A percentile compares a stretch with the other conserved stretches of the same genome.
Evolutionary conservation across 1,140 invertebrate species (phyloP).

Genomic region (Ostrea edulis): DNA sequence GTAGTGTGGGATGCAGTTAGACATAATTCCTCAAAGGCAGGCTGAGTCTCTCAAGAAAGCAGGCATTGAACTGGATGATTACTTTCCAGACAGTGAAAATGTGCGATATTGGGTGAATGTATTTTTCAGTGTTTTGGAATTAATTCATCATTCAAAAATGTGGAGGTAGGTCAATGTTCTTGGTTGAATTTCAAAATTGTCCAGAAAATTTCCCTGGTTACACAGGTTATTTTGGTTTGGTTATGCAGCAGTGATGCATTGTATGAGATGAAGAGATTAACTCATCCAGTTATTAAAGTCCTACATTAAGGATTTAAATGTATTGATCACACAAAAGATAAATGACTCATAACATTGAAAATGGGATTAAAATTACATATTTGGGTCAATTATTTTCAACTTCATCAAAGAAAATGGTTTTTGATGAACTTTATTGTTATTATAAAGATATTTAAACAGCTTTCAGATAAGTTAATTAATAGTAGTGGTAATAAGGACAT

Average conservation of each 20-base stretch:
- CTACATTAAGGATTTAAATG: constrained; percentile 5
- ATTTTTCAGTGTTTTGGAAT: not conserved
- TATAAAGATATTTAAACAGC: not conserved
- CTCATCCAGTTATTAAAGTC: not conserved
- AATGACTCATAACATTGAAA: constrained; percentile 30
- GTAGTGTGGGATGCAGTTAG: constrained; percentile 12
- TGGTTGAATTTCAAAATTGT: not conserved
- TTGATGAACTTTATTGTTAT: not conserved
- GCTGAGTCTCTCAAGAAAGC: not conserved
- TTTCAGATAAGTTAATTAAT: not conserved
- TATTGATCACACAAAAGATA: constrained; percentile 27
- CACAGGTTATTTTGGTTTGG: not conserved
- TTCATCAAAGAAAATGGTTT: not conserved
- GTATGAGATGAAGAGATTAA: not conserved
- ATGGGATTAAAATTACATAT: constrained; percentile 12
- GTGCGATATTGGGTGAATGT: constrained; percentile 14
- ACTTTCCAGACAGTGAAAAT: constrained; percentile 6
- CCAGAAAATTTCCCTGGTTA: not conserved
- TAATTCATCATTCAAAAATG: not conserved
- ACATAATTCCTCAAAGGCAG: constrained; percentile 30
- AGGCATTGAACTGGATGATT: not conserved
- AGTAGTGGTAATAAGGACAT: not conserved
- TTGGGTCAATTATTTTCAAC: not conserved
- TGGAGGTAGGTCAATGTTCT: not conserved
- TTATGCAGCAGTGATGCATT: not conserved